Percentiles rank a stretch among this genome's conserved stretches.
Evolutionary conservation across 2,888 invertebrate genomes (phyloP).

Genomic region (Agonum fuliginosum): DNA sequence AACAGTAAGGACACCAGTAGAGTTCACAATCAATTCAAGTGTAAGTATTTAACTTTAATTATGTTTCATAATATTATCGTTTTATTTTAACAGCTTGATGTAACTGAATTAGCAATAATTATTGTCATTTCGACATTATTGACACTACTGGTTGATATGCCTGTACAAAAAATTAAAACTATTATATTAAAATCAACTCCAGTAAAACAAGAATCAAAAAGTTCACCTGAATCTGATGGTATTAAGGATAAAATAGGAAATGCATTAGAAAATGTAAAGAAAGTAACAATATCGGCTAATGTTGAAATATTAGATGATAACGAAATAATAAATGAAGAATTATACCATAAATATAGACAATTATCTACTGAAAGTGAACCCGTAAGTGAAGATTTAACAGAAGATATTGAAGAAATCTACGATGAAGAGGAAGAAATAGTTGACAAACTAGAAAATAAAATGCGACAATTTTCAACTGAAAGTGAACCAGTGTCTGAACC

Average conservation of each 20-base stretch:
- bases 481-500: not conserved
- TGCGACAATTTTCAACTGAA: not conserved
- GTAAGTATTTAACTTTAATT: slow-evolving; percentile 71
- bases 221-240: slow-evolving; percentile 33
- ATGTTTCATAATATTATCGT: not conserved
- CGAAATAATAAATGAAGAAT: slow-evolving; percentile 74
- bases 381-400: slow-evolving; percentile 5
- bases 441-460: not conserved
- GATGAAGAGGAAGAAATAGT: slow-evolving; percentile 17
- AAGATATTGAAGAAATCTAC: slow-evolving; percentile 28
- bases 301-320: slow-evolving; percentile 70
- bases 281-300: slow-evolving; percentile 63
- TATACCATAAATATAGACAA: slow-evolving; percentile 71
- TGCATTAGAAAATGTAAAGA: slow-evolving; percentile 65
- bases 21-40: slow-evolving; percentile 76
- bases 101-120: slow-evolving; percentile 76
- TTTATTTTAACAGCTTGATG: slow-evolving; percentile 73
- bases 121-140: slow-evolving; percentile 75
- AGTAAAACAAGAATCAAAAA: slow-evolving; percentile 61
- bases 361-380: slow-evolving; percentile 63
- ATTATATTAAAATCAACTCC: slow-evolving; percentile 67
- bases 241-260: slow-evolving; percentile 65
- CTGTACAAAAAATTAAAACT: slow-evolving; percentile 77
- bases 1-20: slow-evolving; percentile 76
- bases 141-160: slow-evolving; percentile 80